Evolutionary conservation across 2,113 vertebrate genomes (phyloP), one percentile per base, ranked within the genome.

Genomic region (Pelvicachromis taeniatus): DNA sequence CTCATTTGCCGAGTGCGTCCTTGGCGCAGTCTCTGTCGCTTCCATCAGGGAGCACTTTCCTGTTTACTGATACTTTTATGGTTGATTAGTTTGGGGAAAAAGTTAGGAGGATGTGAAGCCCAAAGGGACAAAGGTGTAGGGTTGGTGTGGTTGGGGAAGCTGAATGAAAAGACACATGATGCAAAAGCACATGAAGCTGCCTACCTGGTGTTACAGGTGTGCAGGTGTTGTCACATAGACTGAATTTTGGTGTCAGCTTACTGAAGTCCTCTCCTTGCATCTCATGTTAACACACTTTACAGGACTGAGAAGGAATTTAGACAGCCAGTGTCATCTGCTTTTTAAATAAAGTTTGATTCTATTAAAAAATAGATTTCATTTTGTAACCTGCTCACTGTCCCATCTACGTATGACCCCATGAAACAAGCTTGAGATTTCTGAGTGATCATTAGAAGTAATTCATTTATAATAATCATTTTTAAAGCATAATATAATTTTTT

Each of bases 1-100:
- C 77, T 89, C 86, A 92, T 91, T 85, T 89, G 85, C 75, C 54
- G 78, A 90, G 82, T 92, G 88, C 29, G 12, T 83, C 59, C 31
- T 31, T 88, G 86, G 91, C 84, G 42, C 9, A 3, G 21, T 56
- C n/a, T 6, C 33, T 19, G 3, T 26, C 21, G 52, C 75, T 33
- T 68, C 77, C 56, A 8, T 73, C 77, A 40, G 77, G 29, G 48
- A 59, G 19, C 80, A 73, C 83, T 9, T 33, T 52, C 78, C 52
- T 3, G 50, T 61, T 70, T 59, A 73, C 33, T 21, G 80, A 84
- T 23, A 68, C 63, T 73, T 85, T 86, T 45, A 54, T 26, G 80
- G 80, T 68, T 85, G 84, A 88, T 87, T 81, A 59, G 58, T 38
- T 82, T 42, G 4, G 58, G 42, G 38, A 40, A 0, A 16, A 26